Base-by-base conservation (phyloP, 2,888 invertebrate genomes). In the Micoletzkya japonica region DNA sequence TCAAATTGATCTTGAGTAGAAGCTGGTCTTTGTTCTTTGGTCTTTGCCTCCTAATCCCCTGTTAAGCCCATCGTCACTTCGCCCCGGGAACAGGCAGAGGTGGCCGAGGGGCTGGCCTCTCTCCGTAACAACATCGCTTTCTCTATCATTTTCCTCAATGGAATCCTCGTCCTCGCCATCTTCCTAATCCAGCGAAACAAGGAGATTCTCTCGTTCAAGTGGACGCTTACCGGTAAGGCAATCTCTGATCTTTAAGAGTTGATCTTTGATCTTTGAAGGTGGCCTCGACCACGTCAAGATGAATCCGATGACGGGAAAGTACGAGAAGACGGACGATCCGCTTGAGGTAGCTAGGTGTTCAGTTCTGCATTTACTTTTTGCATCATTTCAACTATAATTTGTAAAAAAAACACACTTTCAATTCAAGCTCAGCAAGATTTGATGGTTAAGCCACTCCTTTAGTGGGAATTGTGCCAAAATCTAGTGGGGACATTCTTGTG, bases 111-210 rank as follows among this genome's bases (percentile, higher is more conserved):
- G 88, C 90, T 97, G 87, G 93, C 93, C 90, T 93, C 93, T 87
- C 90, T 97, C 85, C 90, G 96, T 86, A 94, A 97, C 89, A 92
- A 93, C 52, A 82, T 85, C 52, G 94, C 95, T 76, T 95, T 95
- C 89, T 92, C 91, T 82, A 95, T 97, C 90, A 93, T 97, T 90
- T 95, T 98, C 93, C 88, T 94, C 88, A 98, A 98, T 90, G 94
- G 95, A 81, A 91, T 98, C 86, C 96, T 97, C 90, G 94, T 97
- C 83, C 90, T 97, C 87, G 94, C 96, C 88, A 95, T 98, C 85
- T 95, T 96, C 90, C 91, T 97, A 88, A 91, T 98, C 87, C 97
- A 97, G 90, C 90, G 95, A 88, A 95, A 96, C 90, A 95, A 95
- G 91, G 94, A 95, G 88, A 91, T 91, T 86, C 90, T 96, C 83